Base-by-base conservation (phyloP, 2,113 vertebrate species). In the Garra rufa region DNA sequence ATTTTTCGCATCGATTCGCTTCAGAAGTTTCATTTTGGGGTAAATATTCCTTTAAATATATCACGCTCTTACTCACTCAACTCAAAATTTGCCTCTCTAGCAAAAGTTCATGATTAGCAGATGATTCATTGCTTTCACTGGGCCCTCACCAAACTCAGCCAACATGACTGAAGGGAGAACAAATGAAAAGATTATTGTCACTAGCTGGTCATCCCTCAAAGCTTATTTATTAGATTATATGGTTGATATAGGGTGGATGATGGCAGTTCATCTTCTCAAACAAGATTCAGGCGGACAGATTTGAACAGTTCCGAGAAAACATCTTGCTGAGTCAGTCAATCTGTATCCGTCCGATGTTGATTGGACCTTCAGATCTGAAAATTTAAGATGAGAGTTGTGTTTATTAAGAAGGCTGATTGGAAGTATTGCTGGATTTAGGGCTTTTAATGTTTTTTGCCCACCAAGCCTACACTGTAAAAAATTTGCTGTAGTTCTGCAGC, bases 161-260 rank as follows among this genome's bases (percentile, higher is more conserved):
- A 70, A n/a, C 41, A 48, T 44, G 65, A 76, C 9, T 75, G 26
- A 78, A 73, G 21, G 43, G 61, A 71, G 55, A 83, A 52, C 65
- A 85, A 79, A 83, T 82, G 57, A 69, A 43, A 43, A 81, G 38
- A 26, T 26, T 82, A 83, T 69, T 70, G 28, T 78, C 13, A 43
- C 57, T 74, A 74, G 11, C 61, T 21, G n/a, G n/a, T 41, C 74
- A 57, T 85, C 75, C 67, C 65, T 82, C 78, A 82, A 55, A 87
- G 46, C 17, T 57, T 84, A 83, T 87, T 81, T 81, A 78, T 59
- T 79, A 78, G 81, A 79, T 87, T 76, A 81, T 69, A 34, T 52
- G 43, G 61, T 76, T 65, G 77, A 79, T 65, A 73, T 44, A 57
- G 43, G 17, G 34, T 80, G n/a, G 34, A 70, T 85, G 71, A 77